Percentiles rank a stretch among this genome's conserved stretches.
Conservation (phyloP, 2,888 invertebrate species). For the Amiota minor region DNA sequence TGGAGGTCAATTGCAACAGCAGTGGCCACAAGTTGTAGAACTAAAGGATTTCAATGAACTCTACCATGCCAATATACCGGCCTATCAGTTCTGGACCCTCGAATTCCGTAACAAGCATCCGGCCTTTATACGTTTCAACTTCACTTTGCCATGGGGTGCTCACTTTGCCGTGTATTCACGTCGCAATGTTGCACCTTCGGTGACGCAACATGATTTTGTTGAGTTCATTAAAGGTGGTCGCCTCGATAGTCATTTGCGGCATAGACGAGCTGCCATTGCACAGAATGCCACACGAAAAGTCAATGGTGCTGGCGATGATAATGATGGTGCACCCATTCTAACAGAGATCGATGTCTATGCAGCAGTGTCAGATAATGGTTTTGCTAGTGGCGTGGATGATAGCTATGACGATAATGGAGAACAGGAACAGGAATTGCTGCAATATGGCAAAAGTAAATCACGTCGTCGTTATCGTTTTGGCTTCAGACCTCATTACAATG, state of each 20-base stretch:
- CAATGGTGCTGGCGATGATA: conserved; percentile 24
- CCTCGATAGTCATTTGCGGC: conserved; percentile 83
- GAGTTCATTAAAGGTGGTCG: conserved; percentile 92
- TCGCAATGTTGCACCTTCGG: conserved; percentile 94
- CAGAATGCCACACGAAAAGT: conserved; percentile 22
- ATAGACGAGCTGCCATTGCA: conserved; percentile 69
- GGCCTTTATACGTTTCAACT: conserved; percentile 89
- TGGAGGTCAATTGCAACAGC: conserved; percentile 72
- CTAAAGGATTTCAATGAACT: conserved; percentile 88
- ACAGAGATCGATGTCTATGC: conserved; percentile 51
- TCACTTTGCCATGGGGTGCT: conserved; percentile 92
- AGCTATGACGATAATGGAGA: neutral
- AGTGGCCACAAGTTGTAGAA: conserved; percentile 86
- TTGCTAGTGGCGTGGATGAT: neutral
- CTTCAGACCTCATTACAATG: neutral
- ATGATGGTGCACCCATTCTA: conserved; percentile 35
- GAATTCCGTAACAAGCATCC: conserved; percentile 93
- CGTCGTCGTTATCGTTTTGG: neutral
- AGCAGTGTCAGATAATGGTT: conserved; percentile 37
- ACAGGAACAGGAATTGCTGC: neutral
- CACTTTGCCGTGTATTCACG: conserved; percentile 97
- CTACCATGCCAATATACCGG: conserved; percentile 88
- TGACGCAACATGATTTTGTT: conserved; percentile 97
- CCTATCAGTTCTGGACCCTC: conserved; percentile 94
- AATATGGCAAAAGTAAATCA: neutral